Percentiles rank a stretch among this genome's conserved stretches.
Evolutionary conservation across 1,140 invertebrate species (phyloP).

Genomic region (Drosophila kepulauana): DNA sequence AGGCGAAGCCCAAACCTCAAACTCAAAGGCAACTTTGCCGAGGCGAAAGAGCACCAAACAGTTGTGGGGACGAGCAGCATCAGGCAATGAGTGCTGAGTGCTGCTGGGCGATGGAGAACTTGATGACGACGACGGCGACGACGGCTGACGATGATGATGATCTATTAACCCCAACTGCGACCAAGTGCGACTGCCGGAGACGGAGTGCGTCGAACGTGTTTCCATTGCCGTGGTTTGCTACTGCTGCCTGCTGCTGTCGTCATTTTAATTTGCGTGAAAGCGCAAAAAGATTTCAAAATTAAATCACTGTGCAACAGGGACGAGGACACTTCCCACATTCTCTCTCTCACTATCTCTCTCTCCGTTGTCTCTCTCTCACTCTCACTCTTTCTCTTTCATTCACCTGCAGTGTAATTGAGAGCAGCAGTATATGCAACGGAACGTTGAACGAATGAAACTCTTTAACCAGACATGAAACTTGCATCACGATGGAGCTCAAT

Average conservation of each 20-base stretch:
- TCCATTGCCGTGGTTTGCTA: constrained; percentile 8
- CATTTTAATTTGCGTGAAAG: constrained; percentile 76
- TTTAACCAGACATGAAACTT: constrained; percentile 46
- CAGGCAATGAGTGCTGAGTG: background rate
- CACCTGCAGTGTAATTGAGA: constrained; percentile 43
- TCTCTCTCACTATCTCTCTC: background rate
- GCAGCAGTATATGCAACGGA: constrained; percentile 18
- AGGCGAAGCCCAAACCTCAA: background rate
- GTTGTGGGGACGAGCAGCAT: background rate
- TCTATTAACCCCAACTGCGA: constrained; percentile 62
- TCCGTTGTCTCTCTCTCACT: background rate
- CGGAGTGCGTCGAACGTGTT: constrained; percentile 24
- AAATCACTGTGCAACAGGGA: constrained; percentile 63
- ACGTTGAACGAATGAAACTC: constrained; percentile 45
- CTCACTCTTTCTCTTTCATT: background rate
- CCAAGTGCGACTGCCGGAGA: constrained; percentile 31
- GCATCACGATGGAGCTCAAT: constrained; percentile 20
- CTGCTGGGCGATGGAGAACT: background rate
- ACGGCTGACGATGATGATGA: constrained; percentile 45
- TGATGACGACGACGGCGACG: background rate
- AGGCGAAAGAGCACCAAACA: constrained; percentile 13
- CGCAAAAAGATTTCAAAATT: constrained; percentile 76
- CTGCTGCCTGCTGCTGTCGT: constrained; percentile 31
- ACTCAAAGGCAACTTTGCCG: constrained; percentile 1
- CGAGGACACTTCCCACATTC: background rate